Evolutionary conservation across 1,140 invertebrate species (phyloP).

Genomic region (Achroia grisella): DNA sequence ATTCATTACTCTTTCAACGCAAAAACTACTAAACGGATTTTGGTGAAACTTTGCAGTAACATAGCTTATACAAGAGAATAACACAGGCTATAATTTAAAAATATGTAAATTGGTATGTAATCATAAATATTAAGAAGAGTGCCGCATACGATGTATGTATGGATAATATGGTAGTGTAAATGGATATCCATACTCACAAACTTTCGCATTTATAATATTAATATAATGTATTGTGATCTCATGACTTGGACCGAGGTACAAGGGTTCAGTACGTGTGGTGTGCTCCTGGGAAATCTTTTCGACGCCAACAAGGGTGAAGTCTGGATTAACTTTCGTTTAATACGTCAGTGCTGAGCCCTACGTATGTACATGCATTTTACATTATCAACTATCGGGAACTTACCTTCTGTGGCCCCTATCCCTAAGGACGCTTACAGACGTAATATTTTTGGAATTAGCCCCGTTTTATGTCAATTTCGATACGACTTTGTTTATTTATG

Average conservation of each 20-base stretch:
- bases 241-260: slow-evolving; percentile 17
- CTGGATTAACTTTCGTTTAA: slow-evolving; percentile 54
- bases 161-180: neutral
- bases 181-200: too few species aligned
- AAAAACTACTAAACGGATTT: too few species aligned
- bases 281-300: slow-evolving; percentile 52
- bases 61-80: too few species aligned
- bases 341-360: slow-evolving; percentile 46
- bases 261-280: slow-evolving; percentile 1
- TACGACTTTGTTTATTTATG: too few species aligned
- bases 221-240: neutral
- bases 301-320: slow-evolving; percentile 41
- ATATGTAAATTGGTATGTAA: too few species aligned
- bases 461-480: neutral
- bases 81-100: too few species aligned
- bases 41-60: too few species aligned
- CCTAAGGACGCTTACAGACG: neutral
- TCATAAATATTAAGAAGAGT: too few species aligned
- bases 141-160: too few species aligned
- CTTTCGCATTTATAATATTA: too few species aligned
- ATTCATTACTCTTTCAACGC: too few species aligned
- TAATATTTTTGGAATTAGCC: slow-evolving; percentile 2
- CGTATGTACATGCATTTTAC: slow-evolving; percentile 35
- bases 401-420: neutral
- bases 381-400: slow-evolving; percentile 20